Conservation (phyloP, 2,888 invertebrate species). For the Lasioglossum zephyrum region DNA sequence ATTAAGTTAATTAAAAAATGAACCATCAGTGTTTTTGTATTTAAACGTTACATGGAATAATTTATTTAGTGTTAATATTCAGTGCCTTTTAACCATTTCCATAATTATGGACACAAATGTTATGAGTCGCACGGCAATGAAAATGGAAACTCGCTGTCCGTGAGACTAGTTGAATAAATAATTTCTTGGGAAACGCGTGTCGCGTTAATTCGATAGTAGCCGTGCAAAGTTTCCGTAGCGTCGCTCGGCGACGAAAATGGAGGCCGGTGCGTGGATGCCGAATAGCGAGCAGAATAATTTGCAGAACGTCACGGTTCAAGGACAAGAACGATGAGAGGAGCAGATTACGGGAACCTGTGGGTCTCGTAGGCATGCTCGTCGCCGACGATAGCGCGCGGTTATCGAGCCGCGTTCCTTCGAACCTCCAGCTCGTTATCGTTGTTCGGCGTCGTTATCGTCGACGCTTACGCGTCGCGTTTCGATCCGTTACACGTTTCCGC, state of each 20-base stretch:
- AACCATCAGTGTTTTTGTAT: no score
- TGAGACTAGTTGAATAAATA: not conserved
- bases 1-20: no score
- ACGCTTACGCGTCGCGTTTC: slow-evolving; percentile 8
- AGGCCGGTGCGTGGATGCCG: not conserved
- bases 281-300: not conserved
- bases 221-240: not conserved
- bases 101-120: no score
- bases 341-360: slow-evolving; percentile 10
- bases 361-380: not conserved
- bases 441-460: not conserved
- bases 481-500: slow-evolving; percentile 13
- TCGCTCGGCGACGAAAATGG: not conserved
- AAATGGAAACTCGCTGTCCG: not conserved
- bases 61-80: no score
- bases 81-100: no score
- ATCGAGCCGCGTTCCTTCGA: slow-evolving; percentile 13
- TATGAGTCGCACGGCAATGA: no score
- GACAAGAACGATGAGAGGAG: not conserved
- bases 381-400: slow-evolving; percentile 1
- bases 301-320: not conserved
- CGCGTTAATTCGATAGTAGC: not conserved
- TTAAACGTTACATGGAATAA: no score
- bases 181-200: not conserved
- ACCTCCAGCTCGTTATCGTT: slow-evolving; percentile 8